These are phyloP conservation scores for Zosterops japonicus DNA, from an alignment of 2,113 vertebrate genomes.

Conservation along the genomic window DNA sequence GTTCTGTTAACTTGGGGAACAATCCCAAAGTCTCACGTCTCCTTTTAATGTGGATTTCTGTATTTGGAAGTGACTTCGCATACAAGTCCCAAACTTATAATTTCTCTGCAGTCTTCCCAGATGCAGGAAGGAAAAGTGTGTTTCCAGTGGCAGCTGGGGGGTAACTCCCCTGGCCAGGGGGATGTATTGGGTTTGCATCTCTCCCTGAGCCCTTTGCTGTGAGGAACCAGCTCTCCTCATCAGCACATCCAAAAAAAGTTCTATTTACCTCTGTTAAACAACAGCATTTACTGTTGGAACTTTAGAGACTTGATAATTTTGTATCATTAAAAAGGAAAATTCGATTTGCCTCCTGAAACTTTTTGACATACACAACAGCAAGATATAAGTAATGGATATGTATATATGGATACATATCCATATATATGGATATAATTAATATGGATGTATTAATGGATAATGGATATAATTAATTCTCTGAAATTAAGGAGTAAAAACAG, in stretches of 20 bases:
- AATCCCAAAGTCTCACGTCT: background rate
- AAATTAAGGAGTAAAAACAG: background rate
- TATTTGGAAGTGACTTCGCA: background rate
- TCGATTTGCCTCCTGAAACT: background rate
- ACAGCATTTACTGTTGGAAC: background rate
- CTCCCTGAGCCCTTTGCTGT: too few species aligned
- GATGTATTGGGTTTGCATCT: accelerated
- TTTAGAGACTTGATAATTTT: background rate
- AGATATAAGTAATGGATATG: background rate
- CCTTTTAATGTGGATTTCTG: background rate
- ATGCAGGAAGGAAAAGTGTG: accelerated
- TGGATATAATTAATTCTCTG: background rate
- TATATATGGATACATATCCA: too few species aligned
- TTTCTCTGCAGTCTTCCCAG: background rate
- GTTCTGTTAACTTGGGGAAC: background rate
- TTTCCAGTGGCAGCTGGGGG: background rate
- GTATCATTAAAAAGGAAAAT: background rate
- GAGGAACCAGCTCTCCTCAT: accelerated
- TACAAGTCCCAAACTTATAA: background rate
- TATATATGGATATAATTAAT: too few species aligned
- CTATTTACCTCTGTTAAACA: background rate
- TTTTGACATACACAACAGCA: background rate
- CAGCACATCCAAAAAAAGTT: background rate
- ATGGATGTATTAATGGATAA: background rate
- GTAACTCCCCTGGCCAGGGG: background rate